Percentiles rank a stretch among this genome's conserved stretches.
Conservation (phyloP, 2,797 vertebrate genomes). For the Lithobates sylvaticus region DNA sequence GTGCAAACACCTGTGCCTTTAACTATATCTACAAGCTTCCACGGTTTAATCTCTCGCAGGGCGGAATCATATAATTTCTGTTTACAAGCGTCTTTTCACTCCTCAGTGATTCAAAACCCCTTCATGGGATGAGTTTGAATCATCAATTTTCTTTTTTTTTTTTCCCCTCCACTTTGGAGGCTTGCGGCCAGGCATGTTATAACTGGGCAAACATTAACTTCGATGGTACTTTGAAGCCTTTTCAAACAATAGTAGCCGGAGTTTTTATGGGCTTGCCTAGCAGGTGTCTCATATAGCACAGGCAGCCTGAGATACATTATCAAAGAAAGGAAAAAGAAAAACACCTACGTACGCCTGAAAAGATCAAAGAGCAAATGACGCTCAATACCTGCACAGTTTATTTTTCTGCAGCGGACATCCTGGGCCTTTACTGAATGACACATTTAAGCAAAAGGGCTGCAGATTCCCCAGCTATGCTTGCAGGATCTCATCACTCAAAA, state of each 20-base stretch:
- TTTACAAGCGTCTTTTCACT: not conserved
- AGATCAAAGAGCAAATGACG: slow-evolving; percentile 36
- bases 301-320: not conserved
- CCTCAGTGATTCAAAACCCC: not conserved
- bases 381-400: not conserved
- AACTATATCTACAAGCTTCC: not conserved
- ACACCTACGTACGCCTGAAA: slow-evolving; percentile 15
- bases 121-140: not conserved
- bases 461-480: not conserved
- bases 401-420: not conserved
- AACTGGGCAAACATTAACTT: slow-evolving; percentile 56
- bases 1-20: too few species aligned
- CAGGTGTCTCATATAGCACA: not conserved
- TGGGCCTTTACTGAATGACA: not conserved
- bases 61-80: not conserved
- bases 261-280: slow-evolving; percentile 54
- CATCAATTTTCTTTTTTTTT: not conserved
- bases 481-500: too few species aligned
- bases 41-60: not conserved
- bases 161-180: not conserved
- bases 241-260: slow-evolving; percentile 17
- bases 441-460: too few species aligned
- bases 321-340: not conserved
- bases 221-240: slow-evolving; percentile 35
- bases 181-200: slow-evolving; percentile 29